These are phyloP conservation scores for Pristionchus entomophagus DNA, from an alignment of 2,888 invertebrate genomes.

Conservation along the genomic window DNA sequence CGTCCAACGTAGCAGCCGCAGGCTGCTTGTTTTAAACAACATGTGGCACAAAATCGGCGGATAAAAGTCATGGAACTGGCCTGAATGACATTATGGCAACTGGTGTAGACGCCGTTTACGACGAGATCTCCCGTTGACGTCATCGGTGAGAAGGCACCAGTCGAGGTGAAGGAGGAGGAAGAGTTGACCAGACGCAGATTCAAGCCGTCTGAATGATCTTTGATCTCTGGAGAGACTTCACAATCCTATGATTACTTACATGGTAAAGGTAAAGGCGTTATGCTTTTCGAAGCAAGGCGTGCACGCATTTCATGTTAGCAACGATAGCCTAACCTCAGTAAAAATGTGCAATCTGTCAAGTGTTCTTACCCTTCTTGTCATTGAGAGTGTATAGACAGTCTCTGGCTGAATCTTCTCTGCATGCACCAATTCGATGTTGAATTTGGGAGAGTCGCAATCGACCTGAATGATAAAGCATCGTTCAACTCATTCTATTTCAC, in stretches of 20 bases:
- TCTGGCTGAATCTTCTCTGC: constrained; percentile 63
- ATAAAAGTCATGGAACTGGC: no score
- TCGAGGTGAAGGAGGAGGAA: constrained; percentile 54
- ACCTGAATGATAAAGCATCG: constrained; percentile 45
- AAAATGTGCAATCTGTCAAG: no score
- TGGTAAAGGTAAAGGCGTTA: no score
- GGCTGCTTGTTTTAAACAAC: no score
- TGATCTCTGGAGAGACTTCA: no score
- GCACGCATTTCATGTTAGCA: neutral
- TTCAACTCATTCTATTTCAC: no score
- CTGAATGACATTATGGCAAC: constrained; percentile 69
- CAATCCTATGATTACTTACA: no score
- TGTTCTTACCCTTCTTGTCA: constrained; percentile 7
- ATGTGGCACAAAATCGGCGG: no score
- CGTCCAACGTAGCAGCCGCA: no score
- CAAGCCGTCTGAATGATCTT: constrained; percentile 47
- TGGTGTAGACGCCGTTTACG: constrained; percentile 68
- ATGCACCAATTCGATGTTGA: constrained; percentile 57
- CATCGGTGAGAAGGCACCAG: constrained; percentile 70
- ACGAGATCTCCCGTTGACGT: constrained; percentile 64
- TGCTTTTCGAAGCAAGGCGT: neutral
- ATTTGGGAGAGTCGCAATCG: constrained; percentile 51
- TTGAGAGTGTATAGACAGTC: constrained; percentile 63
- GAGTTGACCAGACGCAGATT: constrained; percentile 51
- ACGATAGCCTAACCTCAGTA: constrained; percentile 4